Evolutionary conservation across 2,888 invertebrate genomes (phyloP), one percentile per base, ranked within the genome.

Genomic region (Limnephilus rhombicus): DNA sequence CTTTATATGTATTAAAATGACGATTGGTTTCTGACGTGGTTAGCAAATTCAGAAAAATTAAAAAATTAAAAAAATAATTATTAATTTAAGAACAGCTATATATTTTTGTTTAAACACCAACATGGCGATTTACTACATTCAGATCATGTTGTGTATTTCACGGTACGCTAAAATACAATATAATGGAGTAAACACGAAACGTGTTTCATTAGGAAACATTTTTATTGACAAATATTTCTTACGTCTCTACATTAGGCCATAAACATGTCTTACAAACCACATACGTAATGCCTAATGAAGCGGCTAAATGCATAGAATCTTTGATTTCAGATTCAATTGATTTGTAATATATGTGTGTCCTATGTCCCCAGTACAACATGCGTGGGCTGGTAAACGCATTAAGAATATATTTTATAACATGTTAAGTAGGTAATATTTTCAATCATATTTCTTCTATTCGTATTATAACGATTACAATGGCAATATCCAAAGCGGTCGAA

Each of bases 361-460:
- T 68, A 29, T 88, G 88, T 88, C 88, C 15, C 29, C 88, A 68
- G 31, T 24, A 53, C 29, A 29, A 68, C 18, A 34, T 88, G 88
- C 53, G 88, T 88, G 31, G 53, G 68, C 68, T 88, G 53, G 31
- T 9, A 87, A 88, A 53, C 53, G 88, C 87, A 91, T 91, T 91
- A 88, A 91, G 34, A 80, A 49, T 41, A 83, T 88, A 91, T 87
- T 91, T 82, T 88, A 91, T 91, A 91, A 89, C 88, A 91, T 89
- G 88, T 87, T 91, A 91, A 91, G 82, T 89, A 91, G 24, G 82
- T 89, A 88, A 83, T 91, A 91, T 80, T 80, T 86, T 91, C 91
- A 45, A 86, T 91, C 53, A 91, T 91, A 91, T 85, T 86, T 91
- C 90, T 91, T 85, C 68, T 80, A 80, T 41, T 91, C 88, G 68